Evolutionary conservation across 2,797 vertebrate genomes (phyloP).

Genomic region (Macroramphosus scolopax): DNA sequence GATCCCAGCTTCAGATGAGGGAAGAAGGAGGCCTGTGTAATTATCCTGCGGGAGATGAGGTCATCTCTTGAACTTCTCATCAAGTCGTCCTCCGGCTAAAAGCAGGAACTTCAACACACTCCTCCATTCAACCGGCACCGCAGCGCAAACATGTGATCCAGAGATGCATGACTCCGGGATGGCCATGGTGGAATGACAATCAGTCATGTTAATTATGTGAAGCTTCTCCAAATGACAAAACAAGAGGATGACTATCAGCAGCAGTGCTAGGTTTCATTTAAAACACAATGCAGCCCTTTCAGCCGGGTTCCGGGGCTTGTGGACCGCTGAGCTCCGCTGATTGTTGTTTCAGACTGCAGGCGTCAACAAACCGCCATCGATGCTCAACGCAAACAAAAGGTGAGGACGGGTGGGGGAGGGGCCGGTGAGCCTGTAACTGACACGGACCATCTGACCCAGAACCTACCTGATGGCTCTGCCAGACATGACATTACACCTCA

Average conservation of each 20-base stretch:
- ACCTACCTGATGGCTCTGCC: conserved; percentile 27
- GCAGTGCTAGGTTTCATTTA: conserved; percentile 6
- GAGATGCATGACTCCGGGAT: conserved; percentile 33
- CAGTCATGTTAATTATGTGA: conserved; percentile 40
- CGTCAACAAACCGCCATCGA: conserved; percentile 46
- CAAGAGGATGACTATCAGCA: conserved; percentile 32
- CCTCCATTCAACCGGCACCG: conserved; percentile 2
- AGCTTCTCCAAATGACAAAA: conserved; percentile 40
- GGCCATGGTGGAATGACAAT: conserved; percentile 1
- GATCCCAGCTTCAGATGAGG: conserved; percentile 28
- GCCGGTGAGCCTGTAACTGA: conserved; percentile 21
- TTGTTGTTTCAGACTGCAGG: conserved; percentile 17
- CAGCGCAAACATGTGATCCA: conserved; percentile 38
- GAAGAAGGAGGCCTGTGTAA: conserved; percentile 12
- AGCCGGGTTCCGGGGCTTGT: conserved; percentile 30
- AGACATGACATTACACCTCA: conserved; percentile 53
- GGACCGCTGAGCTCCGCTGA: conserved; percentile 9
- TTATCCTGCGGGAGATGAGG: conserved; percentile 36
- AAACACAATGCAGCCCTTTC: conserved; percentile 29
- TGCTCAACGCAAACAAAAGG: conserved; percentile 33
- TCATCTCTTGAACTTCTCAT: conserved; percentile 31
- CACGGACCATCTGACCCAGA: conserved; percentile 45
- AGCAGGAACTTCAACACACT: conserved; percentile 25
- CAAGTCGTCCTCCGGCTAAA: conserved; percentile 1
- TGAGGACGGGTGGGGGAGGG: neutral